These are phyloP conservation scores for Meloe dianella DNA, from an alignment of 2,888 invertebrate genomes.

Conservation along the genomic window DNA sequence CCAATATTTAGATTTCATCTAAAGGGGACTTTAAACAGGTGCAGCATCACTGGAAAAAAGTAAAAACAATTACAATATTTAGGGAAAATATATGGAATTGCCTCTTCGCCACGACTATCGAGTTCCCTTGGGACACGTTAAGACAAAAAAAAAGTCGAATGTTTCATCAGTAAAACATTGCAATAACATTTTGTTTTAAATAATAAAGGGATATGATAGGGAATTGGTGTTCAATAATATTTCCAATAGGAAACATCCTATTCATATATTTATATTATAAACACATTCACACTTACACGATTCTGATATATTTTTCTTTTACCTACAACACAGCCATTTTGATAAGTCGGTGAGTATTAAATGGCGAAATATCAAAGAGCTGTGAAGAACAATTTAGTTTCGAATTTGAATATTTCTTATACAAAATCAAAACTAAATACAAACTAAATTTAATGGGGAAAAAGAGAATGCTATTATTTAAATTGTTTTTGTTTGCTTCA, in stretches of 20 bases:
- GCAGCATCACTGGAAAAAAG: no score
- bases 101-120: no score
- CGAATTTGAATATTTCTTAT: constrained; percentile 20
- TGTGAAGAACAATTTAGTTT: constrained; percentile 50
- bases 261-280: constrained; percentile 57
- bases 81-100: no score
- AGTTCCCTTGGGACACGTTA: no score
- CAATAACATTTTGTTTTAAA: no score
- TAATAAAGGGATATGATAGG: no score
- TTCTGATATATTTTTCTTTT: constrained; percentile 44
- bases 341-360: constrained; percentile 52
- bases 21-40: no score
- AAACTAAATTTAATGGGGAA: constrained; percentile 27
- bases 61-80: no score
- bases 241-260: constrained; percentile 52
- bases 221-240: constrained; percentile 19
- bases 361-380: constrained; percentile 55
- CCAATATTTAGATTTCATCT: no score
- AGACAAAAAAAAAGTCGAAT: no score
- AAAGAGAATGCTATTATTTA: neutral
- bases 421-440: constrained; percentile 46
- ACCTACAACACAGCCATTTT: constrained; percentile 56
- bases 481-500: neutral
- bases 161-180: no score
- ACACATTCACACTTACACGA: constrained; percentile 61